Evolutionary conservation across 92 coral and sea anemone genomes (phyloP), one percentile per base, ranked within the genome.

Genomic region (Bergia puertoricense): DNA sequence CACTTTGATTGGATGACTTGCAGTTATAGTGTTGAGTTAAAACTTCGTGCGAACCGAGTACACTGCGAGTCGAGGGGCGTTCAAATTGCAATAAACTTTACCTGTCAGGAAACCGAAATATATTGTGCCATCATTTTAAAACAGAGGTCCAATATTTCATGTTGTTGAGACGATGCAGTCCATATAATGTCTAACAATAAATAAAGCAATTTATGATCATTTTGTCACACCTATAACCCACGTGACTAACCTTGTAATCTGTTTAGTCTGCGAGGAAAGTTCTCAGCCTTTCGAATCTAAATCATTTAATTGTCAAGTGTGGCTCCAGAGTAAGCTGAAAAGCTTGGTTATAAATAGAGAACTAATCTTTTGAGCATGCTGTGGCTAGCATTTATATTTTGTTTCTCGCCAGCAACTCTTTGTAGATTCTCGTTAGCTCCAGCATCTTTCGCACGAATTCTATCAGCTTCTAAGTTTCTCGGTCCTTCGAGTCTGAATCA

Each of bases 131-230:
- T 8, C 13, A 62, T 22, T 62, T 62, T 22, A 18, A 23, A 39
- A 36, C 66, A 23, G 67, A 9, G 72, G 85, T 56, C 85, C 85
- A 80, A 57, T 80, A 80, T 44, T 10, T 13, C 85, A 80, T 13
- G 37, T 56, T 62, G 2, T 16, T 62, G 23, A 8, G 1, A 30
- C 30, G 11, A 51, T 13, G 59, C 10, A 51, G 14, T 54, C 16
- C 59, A 10, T 10, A 54, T 8, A 30, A 30, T 30, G 30, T 30
- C 30, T 30, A 30, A 30, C 30, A 30, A 30, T 30, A 30, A 30
- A 11, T 20, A 62, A 13, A 62, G 69, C 69, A 62, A 62, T 23
- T 62, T 23, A 22, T 62, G 69, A 62, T 62, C 69, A 62, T 3
- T 62, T 62, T 62, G 69, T 62, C 69, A 62, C 69, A 62, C 69